phyloP scores from a whole-genome alignment of 2,113 vertebrate species.

The Chamaea fasciata region DNA sequence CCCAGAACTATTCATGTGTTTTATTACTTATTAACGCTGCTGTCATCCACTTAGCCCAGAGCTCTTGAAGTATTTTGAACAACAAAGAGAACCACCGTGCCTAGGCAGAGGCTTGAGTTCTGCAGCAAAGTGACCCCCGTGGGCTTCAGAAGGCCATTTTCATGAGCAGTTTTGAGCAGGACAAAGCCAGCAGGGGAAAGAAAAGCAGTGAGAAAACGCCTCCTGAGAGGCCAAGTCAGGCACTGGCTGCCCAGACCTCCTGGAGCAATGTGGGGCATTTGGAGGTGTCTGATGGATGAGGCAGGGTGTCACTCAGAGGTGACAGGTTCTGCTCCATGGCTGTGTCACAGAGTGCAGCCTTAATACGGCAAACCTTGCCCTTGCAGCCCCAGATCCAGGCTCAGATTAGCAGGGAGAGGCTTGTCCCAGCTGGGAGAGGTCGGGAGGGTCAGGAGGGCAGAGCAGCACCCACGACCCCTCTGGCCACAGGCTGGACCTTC shows the following conservation, averaged over 20 bases:
- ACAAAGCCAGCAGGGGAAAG: background rate
- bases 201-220: background rate
- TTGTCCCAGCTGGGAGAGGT: background rate
- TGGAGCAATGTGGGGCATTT: background rate
- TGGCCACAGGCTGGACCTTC: background rate
- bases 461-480: conserved; percentile 32
- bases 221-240: background rate
- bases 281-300: background rate
- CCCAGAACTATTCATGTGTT: background rate
- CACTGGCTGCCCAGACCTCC: background rate
- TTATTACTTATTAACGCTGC: background rate
- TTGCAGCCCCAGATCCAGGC: background rate
- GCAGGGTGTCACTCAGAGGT: background rate
- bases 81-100: background rate
- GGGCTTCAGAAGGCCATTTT: background rate
- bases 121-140: background rate
- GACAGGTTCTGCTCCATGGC: background rate
- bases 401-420: background rate
- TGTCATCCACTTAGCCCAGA: rapidly evolving
- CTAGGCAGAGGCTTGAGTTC: background rate
- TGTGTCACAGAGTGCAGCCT: background rate
- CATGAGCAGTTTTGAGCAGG: rapidly evolving
- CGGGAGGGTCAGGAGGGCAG: background rate
- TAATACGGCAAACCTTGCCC: rapidly evolving
- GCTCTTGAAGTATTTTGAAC: background rate